phyloP scores from a whole-genome alignment of 2,113 vertebrate species.

The Electrona antarctica region DNA sequence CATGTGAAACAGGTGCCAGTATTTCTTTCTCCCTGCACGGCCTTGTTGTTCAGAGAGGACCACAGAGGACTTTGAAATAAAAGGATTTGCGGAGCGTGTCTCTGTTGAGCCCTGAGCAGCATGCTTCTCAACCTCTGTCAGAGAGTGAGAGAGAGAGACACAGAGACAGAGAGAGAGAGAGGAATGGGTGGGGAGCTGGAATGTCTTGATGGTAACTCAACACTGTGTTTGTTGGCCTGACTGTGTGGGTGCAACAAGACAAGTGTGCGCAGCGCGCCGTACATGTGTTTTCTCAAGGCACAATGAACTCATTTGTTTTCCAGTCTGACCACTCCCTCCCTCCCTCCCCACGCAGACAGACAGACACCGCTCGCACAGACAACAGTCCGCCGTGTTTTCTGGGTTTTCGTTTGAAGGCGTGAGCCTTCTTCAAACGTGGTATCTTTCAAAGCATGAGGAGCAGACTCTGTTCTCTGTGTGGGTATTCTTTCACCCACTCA shows the following conservation, averaged over 20 bases:
- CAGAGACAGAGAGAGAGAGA: slow-evolving; percentile 17
- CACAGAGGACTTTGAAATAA: slow-evolving; percentile 45
- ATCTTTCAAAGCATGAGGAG: too few species aligned
- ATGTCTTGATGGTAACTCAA: slow-evolving; percentile 63
- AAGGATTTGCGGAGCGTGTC: slow-evolving; percentile 38
- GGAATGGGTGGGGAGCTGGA: slow-evolving; percentile 53
- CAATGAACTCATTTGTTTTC: slow-evolving; percentile 69
- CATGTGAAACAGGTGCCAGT: slow-evolving; percentile 60
- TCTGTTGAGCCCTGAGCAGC: slow-evolving; percentile 3
- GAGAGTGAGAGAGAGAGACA: slow-evolving; percentile 16
- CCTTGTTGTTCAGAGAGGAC: slow-evolving; percentile 12
- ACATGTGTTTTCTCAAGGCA: slow-evolving; percentile 59
- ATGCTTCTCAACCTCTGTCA: slow-evolving; percentile 37
- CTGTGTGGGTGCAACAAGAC: slow-evolving; percentile 53
- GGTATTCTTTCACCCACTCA: slow-evolving; percentile 42
- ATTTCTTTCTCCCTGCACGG: slow-evolving; percentile 4
- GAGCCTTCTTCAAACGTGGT: neutral
- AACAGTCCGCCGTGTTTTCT: slow-evolving; percentile 16
- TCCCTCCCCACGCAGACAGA: slow-evolving; percentile 18
- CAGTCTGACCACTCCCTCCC: slow-evolving; percentile 29
- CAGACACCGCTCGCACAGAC: slow-evolving; percentile 35
- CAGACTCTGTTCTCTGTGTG: slow-evolving; percentile 6
- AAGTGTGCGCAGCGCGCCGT: slow-evolving; percentile 49
- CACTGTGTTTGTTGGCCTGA: slow-evolving; percentile 50
- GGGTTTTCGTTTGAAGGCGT: slow-evolving; percentile 22